Evolutionary conservation across 2,113 vertebrate species (phyloP), one percentile per base, ranked within the genome.

Genomic region (Peromyscus californicus): DNA sequence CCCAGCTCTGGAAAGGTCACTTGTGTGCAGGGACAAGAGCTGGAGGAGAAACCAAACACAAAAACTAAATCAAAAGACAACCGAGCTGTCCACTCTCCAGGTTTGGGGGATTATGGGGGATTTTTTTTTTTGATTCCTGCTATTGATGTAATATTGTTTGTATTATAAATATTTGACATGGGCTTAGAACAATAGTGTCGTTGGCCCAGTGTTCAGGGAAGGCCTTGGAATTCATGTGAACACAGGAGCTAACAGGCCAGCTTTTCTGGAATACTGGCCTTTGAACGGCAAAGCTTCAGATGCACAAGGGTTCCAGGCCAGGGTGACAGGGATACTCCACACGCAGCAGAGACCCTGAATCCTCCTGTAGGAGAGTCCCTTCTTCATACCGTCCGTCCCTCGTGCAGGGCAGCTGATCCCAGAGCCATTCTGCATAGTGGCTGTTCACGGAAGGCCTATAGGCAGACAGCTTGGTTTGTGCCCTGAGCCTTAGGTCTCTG

Each of bases 361-460:
- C 19, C 61, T 16, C 13, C 54, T 29, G 4, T 22, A 33, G 33
- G 3, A 0, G 1, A n/a, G 29, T 24, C 36, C 3, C 7, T 4
- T 36, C 54, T 54, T 22, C 24, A 10, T 9, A 12, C 59, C 3
- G 1, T 12, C 36, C 11, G 3, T 3, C 36, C 11, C 5, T 3
- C 83, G 19, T 3, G 1, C 24, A 33, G 0, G 57, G 5, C 57
- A 24, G 39, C 15, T 21, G 26, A 69, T 19, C 31, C 29, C 42
- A 72, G 45, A 70, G 4, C 86, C 26, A 0, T 54, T 17, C 45
- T 88, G 21, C 85, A 51, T 0, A 61, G 57, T 61, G 8, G 21
- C 61, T 26, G 3, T 36, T 57, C 57, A 2, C 11, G n/a, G 17
- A 63, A 70, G 15, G 12, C 42, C 33, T 59, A 4, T 26, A 42